Evolutionary conservation across 2,113 vertebrate genomes (phyloP), one percentile per base, ranked within the genome.

Genomic region (Oceanites oceanicus): DNA sequence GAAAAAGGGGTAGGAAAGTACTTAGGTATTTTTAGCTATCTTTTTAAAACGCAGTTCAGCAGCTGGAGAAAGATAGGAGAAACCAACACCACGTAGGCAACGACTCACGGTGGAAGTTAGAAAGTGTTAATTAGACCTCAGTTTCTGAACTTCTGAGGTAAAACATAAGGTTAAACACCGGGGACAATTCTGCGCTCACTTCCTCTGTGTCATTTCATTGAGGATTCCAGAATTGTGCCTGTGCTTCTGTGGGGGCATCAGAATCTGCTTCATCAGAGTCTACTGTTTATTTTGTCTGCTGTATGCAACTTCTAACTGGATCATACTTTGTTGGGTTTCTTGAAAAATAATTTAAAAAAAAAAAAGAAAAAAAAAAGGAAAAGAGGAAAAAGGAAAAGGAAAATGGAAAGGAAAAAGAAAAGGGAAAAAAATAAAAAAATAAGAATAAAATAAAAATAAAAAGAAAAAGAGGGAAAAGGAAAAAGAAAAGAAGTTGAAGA

Each of bases 21-120:
- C 94, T 91, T 63, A 50, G 40, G 66, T 97, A 95, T 97, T 97
- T 97, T 97, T 96, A 95, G 96, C 73, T 89, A 66, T 75, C 86
- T 85, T 92, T 97, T 92, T 40, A 90, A 96, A 95, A 97, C 7
- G 12, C 70, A 47, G 71, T 75, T 94, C 92, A 90, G 84, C 91
- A 92, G 92, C 89, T 96, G 94, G 77, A 97, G 80, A 85, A 75
- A 94, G 83, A 84, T 15, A 95, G 87, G 95, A 95, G 95, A 97
- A 97, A 97, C 95, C 95, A 97, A 96, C 92, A 97, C 92, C 80
- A 50, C 1, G 4, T 36, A 89, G 71, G 59, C 62, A 86, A 49
- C 84, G 73, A 92, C 61, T 61, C 55, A 53, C 0, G 0, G 45
- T 59, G 45, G 47, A 62, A 70, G 79, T 76, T 49, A 91, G 56